These are phyloP conservation scores for Hemistola chrysoprasaria DNA, from an alignment of 2,888 invertebrate genomes.

Conservation along the genomic window DNA sequence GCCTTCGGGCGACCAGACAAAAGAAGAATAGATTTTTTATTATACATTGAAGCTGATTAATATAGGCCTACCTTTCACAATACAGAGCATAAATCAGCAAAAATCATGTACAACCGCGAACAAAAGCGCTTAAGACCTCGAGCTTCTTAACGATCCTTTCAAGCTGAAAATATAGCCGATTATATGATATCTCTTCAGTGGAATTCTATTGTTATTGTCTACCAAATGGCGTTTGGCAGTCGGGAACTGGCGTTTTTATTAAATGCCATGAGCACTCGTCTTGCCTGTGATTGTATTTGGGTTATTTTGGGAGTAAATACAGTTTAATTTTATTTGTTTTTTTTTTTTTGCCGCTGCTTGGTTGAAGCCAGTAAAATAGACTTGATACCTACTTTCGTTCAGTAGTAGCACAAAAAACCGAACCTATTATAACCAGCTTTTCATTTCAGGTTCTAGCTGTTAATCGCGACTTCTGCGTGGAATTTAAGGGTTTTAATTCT, in stretches of 20 bases:
- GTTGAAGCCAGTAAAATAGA: no score
- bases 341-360: no score
- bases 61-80: conserved; percentile 1
- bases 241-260: conserved; percentile 34
- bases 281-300: conserved; percentile 36
- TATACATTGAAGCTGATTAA: no score
- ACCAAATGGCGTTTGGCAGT: conserved; percentile 32
- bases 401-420: no score
- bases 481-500: no score
- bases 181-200: conserved; percentile 37
- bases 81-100: conserved; percentile 23
- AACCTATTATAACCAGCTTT: no score
- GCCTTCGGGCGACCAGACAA: no score
- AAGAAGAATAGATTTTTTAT: no score
- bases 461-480: no score
- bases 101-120: conserved; percentile 33
- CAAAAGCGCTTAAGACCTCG: conserved; percentile 31
- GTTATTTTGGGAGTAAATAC: conserved; percentile 1
- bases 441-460: no score
- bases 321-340: no score
- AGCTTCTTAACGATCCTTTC: conserved; percentile 37
- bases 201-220: conserved; percentile 36
- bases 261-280: conserved; percentile 38
- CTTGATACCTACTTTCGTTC: no score
- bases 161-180: conserved; percentile 38